Conservation (phyloP, 2,797 vertebrate genomes). For the Heliangelus exortis region DNA sequence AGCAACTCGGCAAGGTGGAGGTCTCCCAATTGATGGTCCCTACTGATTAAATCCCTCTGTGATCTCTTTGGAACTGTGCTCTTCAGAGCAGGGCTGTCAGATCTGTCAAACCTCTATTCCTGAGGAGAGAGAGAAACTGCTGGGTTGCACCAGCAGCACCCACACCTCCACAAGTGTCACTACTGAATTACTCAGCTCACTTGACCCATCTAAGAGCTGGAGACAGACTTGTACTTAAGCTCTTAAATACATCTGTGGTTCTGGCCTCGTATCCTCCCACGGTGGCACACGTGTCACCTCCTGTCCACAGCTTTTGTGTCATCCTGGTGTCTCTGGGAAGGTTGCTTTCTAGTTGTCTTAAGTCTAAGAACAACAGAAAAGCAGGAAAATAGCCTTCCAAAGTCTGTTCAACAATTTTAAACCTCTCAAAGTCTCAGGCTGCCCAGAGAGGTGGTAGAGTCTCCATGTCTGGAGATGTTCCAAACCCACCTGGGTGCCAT, state of each 20-base stretch:
- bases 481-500: too few species aligned
- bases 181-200: neutral
- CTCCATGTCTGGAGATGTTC: too few species aligned
- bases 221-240: neutral
- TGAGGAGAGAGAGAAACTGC: too few species aligned
- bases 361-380: neutral
- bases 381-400: neutral
- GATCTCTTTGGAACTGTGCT: neutral
- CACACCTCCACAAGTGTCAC: neutral
- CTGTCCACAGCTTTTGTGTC: neutral
- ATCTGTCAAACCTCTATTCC: too few species aligned
- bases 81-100: neutral
- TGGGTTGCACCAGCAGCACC: too few species aligned
- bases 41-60: neutral
- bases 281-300: neutral
- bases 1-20: neutral
- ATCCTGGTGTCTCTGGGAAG: neutral
- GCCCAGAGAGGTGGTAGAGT: too few species aligned
- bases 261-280: neutral
- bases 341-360: fast-evolving
- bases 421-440: neutral
- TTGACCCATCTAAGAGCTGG: neutral
- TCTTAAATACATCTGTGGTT: neutral
- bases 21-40: neutral
- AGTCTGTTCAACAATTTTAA: neutral